Base-by-base conservation (phyloP, 1,140 invertebrate genomes). In the Melanaphis sacchari region DNA sequence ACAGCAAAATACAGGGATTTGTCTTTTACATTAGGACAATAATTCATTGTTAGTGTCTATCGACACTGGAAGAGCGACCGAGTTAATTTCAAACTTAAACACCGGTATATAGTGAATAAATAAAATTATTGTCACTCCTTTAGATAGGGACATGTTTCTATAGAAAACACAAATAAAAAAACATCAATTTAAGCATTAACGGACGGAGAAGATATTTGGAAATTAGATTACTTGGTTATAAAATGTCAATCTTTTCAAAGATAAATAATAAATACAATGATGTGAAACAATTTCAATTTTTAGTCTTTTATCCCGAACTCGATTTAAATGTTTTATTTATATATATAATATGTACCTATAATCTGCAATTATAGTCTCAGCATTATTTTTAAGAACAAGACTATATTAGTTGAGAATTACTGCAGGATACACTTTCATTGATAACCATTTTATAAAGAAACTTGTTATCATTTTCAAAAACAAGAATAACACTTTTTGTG, bases 51-150 rank as follows among this genome's bases (percentile, higher is more conserved):
- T 82, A 81, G 40, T 92, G 41, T 46, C 36, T 9, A 82, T 43
- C 31, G 22, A 24, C 54, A 76, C 43, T 43, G n/a, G 15, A 38
- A 82, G 36, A 31, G 46, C 26, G n/a, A 82, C 46, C 2, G 24
- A 92, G 59, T 82, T 82, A 92, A 92, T 92, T 82, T n/a, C 41
- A 82, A 92, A 92, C 43, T 49, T 92, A 49, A 52, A 49, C 22
- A n/a, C 38, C n/a, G n/a, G 26, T 66, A 76, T 66, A 66, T 18
- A 41, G 1, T 40, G 38, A 90, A 90, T 90, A 90, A 90, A 90
- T 90, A 90, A 90, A 90, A 41, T 90, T 38, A n/a, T 41, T n/a
- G 54, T 90, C 89, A 66, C 52, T 38, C 26, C 15, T 38, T 38
- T 54, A 31, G 49, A 38, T 40, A 40, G 4, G 15, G 41, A 87